Conservation (phyloP, 1,140 invertebrate species). For the Atopsyche davidsoni region DNA sequence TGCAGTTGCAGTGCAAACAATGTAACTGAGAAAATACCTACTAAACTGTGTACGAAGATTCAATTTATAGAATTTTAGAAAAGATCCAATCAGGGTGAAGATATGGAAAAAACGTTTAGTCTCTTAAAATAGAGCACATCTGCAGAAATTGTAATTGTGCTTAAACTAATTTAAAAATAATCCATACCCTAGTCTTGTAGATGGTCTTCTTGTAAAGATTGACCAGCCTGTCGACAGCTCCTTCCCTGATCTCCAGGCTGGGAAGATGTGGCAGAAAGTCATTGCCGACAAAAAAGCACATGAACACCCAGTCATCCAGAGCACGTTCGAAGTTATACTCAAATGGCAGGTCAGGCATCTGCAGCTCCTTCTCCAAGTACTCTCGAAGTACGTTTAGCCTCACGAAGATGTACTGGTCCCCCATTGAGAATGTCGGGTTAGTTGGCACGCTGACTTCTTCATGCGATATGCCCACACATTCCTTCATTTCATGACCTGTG, state of each 20-base stretch:
- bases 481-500: conserved; percentile 89
- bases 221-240: conserved; percentile 93
- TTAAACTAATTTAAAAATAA: conserved; percentile 17
- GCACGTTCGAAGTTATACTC: conserved; percentile 83
- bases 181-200: conserved; percentile 76
- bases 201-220: conserved; percentile 93
- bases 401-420: conserved; percentile 84
- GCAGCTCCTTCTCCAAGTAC: conserved; percentile 87
- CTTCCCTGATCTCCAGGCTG: conserved; percentile 96
- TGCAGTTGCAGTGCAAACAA: too few species aligned
- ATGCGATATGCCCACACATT: conserved; percentile 70
- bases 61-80: too few species aligned
- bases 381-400: conserved; percentile 89
- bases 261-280: conserved; percentile 99
- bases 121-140: too few species aligned
- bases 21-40: too few species aligned
- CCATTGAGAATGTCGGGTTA: conserved; percentile 56
- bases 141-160: too few species aligned
- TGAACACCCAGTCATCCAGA: conserved; percentile 99
- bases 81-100: too few species aligned
- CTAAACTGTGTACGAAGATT: too few species aligned
- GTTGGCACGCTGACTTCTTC: conserved; percentile 39
- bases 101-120: too few species aligned
- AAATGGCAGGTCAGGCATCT: conserved; percentile 92
- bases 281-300: conserved; percentile 99